Evolutionary conservation across 2,888 invertebrate genomes (phyloP).

Genomic region (Quadroppia sp.): DNA sequence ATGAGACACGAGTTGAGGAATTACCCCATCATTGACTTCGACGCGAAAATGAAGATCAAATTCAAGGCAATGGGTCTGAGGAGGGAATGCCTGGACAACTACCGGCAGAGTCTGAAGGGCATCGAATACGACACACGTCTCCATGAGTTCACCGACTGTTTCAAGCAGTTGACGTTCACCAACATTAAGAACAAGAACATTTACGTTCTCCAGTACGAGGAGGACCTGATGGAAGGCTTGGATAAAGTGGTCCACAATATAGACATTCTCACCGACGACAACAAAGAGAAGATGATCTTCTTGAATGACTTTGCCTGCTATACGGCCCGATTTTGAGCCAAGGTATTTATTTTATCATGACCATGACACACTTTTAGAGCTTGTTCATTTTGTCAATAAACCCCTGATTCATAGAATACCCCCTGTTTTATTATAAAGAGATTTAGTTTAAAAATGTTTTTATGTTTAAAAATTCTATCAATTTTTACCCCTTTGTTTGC

Average conservation of each 20-base stretch:
- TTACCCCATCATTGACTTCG: neutral
- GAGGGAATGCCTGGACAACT: conserved; percentile 6
- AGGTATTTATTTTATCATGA: no score
- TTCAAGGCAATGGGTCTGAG: conserved; percentile 16
- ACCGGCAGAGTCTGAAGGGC: neutral
- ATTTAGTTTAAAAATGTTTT: no score
- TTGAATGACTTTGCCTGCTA: conserved; percentile 17
- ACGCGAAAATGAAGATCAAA: conserved; percentile 29
- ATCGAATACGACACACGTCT: conserved; percentile 14
- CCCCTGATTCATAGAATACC: no score
- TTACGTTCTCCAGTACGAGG: conserved; percentile 7
- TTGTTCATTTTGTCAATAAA: no score
- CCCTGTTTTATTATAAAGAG: no score
- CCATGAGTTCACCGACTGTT: conserved; percentile 13
- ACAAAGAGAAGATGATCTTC: conserved; percentile 23
- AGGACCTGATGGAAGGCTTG: conserved; percentile 16
- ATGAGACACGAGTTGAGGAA: conserved; percentile 16
- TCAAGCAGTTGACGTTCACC: neutral
- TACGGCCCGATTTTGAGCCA: neutral
- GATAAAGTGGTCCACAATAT: conserved; percentile 7
- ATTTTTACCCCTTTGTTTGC: no score
- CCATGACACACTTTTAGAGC: no score
- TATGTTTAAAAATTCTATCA: no score
- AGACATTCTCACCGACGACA: conserved; percentile 6
- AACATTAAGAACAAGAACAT: conserved; percentile 4